phyloP scores from a whole-genome alignment of 2,888 invertebrate genomes.

The Adineta ricciae region DNA sequence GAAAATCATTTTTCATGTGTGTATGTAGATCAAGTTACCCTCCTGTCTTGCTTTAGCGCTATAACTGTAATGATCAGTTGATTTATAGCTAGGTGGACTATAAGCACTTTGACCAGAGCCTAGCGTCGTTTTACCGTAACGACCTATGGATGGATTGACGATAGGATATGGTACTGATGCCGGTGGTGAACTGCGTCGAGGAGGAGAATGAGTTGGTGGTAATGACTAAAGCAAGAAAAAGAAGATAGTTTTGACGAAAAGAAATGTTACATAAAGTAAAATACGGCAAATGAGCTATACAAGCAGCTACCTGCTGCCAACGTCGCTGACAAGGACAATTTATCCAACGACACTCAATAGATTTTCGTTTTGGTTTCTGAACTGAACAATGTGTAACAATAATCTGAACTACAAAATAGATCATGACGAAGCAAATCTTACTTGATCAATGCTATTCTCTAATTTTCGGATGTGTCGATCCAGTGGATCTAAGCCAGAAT shows the following conservation, averaged over 20 bases:
- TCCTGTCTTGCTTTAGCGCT: not conserved
- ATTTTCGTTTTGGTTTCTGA: not conserved
- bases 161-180: not conserved
- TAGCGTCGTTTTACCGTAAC: not conserved
- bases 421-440: not conserved
- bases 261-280: not conserved
- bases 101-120: not conserved
- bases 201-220: not conserved
- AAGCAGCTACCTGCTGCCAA: not conserved
- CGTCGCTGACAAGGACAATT: not conserved
- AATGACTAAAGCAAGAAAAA: not conserved
- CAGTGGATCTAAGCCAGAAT: slow-evolving; percentile 6
- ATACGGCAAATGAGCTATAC: not conserved
- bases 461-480: slow-evolving; percentile 14
- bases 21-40: not conserved
- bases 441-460: not conserved
- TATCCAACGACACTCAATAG: not conserved
- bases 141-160: not conserved
- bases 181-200: not conserved
- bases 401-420: not conserved
- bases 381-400: not conserved
- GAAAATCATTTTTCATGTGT: too few species aligned
- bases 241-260: not conserved
- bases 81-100: not conserved
- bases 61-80: not conserved